Evolutionary conservation across 2,888 invertebrate species (phyloP).

Genomic region (Eupithecia tripunctaria): DNA sequence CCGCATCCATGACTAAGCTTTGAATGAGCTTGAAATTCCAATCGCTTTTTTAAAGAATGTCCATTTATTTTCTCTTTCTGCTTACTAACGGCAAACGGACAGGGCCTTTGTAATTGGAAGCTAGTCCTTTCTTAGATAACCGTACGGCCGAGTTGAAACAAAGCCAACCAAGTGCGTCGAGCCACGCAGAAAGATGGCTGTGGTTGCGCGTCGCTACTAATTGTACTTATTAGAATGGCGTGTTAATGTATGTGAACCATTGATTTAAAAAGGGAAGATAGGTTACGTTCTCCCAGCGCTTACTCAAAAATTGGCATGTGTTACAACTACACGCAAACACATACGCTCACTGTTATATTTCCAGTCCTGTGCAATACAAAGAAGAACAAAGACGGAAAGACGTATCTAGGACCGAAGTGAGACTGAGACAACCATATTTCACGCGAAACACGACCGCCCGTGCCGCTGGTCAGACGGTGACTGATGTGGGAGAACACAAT

Average conservation of each 20-base stretch:
- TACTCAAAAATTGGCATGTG: too few species aligned
- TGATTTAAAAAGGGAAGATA: too few species aligned
- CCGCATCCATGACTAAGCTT: constrained; percentile 51
- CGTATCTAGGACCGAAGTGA: too few species aligned
- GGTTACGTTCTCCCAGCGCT: too few species aligned
- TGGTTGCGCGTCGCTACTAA: background rate
- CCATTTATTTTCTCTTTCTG: constrained; percentile 17
- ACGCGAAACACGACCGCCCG: too few species aligned
- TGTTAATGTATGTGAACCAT: background rate
- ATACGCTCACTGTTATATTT: too few species aligned
- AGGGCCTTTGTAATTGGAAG: background rate
- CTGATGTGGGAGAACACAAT: too few species aligned
- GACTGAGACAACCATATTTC: too few species aligned
- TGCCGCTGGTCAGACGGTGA: too few species aligned
- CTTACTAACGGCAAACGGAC: background rate
- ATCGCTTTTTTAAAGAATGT: constrained; percentile 18
- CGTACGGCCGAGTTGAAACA: background rate
- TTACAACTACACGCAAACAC: too few species aligned
- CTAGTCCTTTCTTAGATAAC: background rate
- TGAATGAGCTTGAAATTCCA: constrained; percentile 30
- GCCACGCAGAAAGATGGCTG: background rate
- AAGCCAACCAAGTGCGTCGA: background rate
- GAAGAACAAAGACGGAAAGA: too few species aligned
- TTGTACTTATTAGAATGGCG: background rate
- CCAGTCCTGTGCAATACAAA: too few species aligned